Conservation (phyloP, 1,140 invertebrate species). For the Lutraria rhynchaena region DNA sequence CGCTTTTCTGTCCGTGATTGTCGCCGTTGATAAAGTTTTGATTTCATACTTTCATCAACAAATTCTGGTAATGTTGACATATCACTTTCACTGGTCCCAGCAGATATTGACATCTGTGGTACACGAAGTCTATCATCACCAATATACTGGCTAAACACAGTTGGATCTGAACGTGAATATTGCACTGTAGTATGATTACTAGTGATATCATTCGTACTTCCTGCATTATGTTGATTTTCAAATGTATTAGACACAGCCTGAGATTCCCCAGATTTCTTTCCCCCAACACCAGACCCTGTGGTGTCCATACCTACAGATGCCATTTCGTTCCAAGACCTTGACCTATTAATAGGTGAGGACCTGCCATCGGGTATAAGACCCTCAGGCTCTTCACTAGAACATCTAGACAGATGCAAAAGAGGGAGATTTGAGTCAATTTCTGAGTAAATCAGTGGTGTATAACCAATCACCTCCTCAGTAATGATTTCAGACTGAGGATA, state of each 20-base stretch:
- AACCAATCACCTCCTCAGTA: conserved; percentile 66
- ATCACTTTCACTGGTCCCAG: conserved; percentile 52
- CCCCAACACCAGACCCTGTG: background rate
- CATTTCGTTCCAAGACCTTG: conserved; percentile 58
- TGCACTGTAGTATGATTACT: conserved; percentile 59
- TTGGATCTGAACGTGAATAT: conserved; percentile 67
- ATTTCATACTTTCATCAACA: conserved; percentile 73
- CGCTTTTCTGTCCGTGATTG: conserved; percentile 83
- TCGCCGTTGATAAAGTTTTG: conserved; percentile 82
- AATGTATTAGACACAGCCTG: background rate
- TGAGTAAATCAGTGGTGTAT: conserved; percentile 48
- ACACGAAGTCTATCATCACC: conserved; percentile 58
- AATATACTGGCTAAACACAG: conserved; percentile 58
- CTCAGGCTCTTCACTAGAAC: conserved; percentile 48
- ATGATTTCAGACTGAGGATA: conserved; percentile 59
- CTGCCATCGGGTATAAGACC: conserved; percentile 34
- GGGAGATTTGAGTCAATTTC: conserved; percentile 35
- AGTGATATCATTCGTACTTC: background rate
- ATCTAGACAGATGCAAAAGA: conserved; percentile 36
- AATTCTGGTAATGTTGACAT: conserved; percentile 63
- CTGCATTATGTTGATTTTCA: background rate
- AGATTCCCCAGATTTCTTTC: background rate
- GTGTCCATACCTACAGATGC: conserved; percentile 33
- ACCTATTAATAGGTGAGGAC: conserved; percentile 52
- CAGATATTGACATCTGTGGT: conserved; percentile 60